Evolutionary conservation across 2,113 vertebrate species (phyloP).

Genomic region (Romanogobio albipinnatus): DNA sequence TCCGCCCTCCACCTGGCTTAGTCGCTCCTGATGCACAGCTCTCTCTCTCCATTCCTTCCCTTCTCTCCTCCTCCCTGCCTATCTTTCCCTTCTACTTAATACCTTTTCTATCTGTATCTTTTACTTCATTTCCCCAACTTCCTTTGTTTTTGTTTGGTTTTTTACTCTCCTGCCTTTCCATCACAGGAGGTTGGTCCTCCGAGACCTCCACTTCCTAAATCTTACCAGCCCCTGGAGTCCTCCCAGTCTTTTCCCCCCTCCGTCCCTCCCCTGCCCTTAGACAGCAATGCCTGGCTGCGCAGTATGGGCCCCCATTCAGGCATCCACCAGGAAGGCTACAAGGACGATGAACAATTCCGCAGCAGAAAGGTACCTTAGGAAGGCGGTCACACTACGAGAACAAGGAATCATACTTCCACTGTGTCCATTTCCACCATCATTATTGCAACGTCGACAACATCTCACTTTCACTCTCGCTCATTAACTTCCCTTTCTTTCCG

Average conservation of each 20-base stretch:
- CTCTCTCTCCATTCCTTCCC: constrained; percentile 44
- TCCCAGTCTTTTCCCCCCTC: constrained; percentile 81
- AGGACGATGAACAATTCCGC: constrained; percentile 72
- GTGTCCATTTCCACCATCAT: neutral
- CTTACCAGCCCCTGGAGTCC: constrained; percentile 90
- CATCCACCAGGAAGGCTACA: constrained; percentile 76
- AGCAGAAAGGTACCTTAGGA: constrained; percentile 74
- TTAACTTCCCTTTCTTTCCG: neutral
- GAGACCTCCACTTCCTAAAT: constrained; percentile 95
- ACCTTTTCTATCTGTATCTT: constrained; percentile 62
- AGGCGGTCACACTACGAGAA: constrained; percentile 23
- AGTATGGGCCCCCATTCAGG: constrained; percentile 82
- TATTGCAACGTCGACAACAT: neutral
- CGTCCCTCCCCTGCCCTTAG: constrained; percentile 77
- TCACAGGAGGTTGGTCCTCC: constrained; percentile 91
- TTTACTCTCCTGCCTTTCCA: constrained; percentile 56
- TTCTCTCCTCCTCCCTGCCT: constrained; percentile 24
- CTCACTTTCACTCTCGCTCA: neutral
- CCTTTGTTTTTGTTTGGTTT: constrained; percentile 65
- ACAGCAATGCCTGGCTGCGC: constrained; percentile 88
- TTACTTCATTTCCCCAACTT: constrained; percentile 31
- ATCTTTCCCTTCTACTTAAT: constrained; percentile 61
- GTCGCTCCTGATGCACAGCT: constrained; percentile 65
- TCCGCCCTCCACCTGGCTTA: constrained; percentile 66
- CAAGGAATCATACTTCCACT: neutral